These are phyloP conservation scores for Clupea harengus DNA, from an alignment of 2,113 vertebrate genomes.

Conservation along the genomic window DNA sequence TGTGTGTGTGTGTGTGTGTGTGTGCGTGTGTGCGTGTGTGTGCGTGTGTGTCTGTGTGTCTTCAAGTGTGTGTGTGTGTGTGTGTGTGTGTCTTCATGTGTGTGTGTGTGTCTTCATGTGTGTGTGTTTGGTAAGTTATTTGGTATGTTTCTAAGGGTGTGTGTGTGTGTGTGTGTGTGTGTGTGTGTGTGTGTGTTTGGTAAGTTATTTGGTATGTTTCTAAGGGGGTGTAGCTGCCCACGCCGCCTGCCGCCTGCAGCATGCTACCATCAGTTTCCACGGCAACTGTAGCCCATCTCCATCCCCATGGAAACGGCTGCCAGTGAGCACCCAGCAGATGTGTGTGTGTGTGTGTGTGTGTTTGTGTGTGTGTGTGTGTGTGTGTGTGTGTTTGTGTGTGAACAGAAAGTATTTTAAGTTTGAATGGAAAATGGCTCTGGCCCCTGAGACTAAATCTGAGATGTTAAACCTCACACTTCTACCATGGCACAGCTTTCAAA, in stretches of 20 bases:
- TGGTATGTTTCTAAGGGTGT: no score
- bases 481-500: no score
- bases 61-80: no score
- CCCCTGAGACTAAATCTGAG: no score
- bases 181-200: background rate
- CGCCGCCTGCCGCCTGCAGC: conserved; percentile 32
- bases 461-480: no score
- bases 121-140: no score
- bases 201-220: background rate
- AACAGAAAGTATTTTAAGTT: no score
- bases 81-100: no score
- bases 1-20: conserved; percentile 3
- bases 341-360: conserved; percentile 11
- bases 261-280: conserved; percentile 44
- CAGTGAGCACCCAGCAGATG: background rate
- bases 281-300: conserved; percentile 38
- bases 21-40: background rate
- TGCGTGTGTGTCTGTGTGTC: background rate
- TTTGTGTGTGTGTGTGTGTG: background rate
- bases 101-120: no score
- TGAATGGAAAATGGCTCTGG: no score
- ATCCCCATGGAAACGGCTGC: background rate
- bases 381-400: background rate
- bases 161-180: background rate
- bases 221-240: conserved; percentile 21